Base-by-base conservation (phyloP, 2,888 invertebrate genomes). In the Holacanthella duospinosa region DNA sequence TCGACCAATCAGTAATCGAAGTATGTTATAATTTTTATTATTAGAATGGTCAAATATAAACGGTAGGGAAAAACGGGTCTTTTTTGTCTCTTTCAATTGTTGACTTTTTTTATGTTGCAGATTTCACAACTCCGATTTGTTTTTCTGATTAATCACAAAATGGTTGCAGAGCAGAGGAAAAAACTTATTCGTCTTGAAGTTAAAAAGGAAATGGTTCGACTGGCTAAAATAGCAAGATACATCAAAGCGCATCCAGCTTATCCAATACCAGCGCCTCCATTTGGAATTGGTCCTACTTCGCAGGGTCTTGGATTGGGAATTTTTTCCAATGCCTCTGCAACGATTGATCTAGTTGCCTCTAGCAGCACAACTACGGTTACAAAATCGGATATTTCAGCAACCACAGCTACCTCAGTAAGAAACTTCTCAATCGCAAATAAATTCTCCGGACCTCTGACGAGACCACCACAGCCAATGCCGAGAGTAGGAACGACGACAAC, bases 1-100 rank as follows among this genome's bases (percentile, higher is more conserved):
- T 87, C 75, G 92, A 96, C 78, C 95, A 95, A 77, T 89, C 93
- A 68, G 89, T 95, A 16, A 88, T 97, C 61, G 96, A 97, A 84
- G 89, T 89, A 77, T 73, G 75, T 59, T 53, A 43, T 29, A 58
- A 53, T 57, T 16, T 43, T 48, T 29, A 26, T 21, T 12, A 48
- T 36, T 19, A 56, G 43, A 27, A 21, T 44, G 29, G 29, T n/a
- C 3, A n/a, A n/a, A n/a, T n/a, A n/a, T n/a, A n/a, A n/a, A n/a
- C n/a, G n/a, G n/a, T n/a, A n/a, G n/a, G n/a, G n/a, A n/a, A n/a
- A n/a, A n/a, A n/a, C n/a, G n/a, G 29, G 48, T 6, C 53, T 57
- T 61, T 19, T 55, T 26, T 55, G 21, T 48, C 26, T 36, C 26
- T 16, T 57, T 26, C 26, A 25, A 58, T 55, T 55, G 26, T 53